Conservation (phyloP, 2,888 invertebrate species). For the Capitulum mitella region DNA sequence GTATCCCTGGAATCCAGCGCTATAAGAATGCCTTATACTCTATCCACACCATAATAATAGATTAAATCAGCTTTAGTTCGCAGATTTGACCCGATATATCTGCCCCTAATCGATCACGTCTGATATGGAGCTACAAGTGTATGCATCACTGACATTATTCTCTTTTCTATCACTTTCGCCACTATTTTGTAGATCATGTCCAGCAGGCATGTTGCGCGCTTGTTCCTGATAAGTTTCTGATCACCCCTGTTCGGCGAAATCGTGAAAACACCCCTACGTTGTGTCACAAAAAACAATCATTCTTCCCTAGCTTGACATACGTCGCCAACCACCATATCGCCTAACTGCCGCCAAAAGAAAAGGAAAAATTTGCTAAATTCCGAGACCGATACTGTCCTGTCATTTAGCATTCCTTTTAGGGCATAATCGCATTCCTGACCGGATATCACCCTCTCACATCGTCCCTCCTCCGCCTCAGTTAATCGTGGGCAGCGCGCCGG, state of each 20-base stretch:
- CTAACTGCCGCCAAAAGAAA: neutral
- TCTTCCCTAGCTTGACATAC: neutral
- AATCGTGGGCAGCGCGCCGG: neutral
- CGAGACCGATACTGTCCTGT: neutral
- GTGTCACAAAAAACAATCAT: neutral
- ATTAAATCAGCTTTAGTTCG: neutral
- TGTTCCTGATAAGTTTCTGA: neutral
- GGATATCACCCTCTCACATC: neutral
- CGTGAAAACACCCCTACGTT: neutral
- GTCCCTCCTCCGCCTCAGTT: neutral
- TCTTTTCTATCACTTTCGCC: neutral
- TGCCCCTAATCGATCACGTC: neutral
- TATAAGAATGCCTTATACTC: neutral
- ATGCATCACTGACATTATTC: neutral
- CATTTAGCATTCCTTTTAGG: neutral
- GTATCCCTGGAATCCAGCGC: neutral
- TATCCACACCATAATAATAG: neutral
- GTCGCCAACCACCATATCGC: neutral
- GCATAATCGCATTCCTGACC: neutral
- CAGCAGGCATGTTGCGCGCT: neutral
- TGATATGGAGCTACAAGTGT: neutral
- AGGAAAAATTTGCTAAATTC: neutral
- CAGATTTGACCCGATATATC: neutral
- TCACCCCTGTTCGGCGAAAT: neutral
- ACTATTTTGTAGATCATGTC: neutral